Percentiles rank a stretch among this genome's conserved stretches.
phyloP scores from a whole-genome alignment of 2,888 invertebrate species.

The Ectemnius cavifrons region DNA sequence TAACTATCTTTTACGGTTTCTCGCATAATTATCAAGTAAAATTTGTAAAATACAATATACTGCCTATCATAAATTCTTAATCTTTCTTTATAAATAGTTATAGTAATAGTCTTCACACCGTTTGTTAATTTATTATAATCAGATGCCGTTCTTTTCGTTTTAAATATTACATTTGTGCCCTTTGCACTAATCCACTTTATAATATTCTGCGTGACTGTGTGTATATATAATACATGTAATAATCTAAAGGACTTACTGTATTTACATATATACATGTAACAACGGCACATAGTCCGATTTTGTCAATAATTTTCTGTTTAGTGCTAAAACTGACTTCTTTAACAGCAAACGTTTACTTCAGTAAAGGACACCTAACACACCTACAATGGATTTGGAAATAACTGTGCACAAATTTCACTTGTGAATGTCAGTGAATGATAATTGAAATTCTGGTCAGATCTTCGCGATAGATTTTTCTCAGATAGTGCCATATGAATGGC shows the following conservation, averaged over 20 bases:
- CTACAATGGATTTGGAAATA: slow-evolving; percentile 47
- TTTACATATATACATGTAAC: slow-evolving; percentile 77
- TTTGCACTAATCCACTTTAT: slow-evolving; percentile 71
- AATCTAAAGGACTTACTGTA: slow-evolving; percentile 75
- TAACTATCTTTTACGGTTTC: slow-evolving; percentile 64
- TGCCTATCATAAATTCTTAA: slow-evolving; percentile 75
- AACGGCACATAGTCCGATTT: slow-evolving; percentile 68
- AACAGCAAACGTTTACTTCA: slow-evolving; percentile 45
- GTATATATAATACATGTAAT: slow-evolving; percentile 74
- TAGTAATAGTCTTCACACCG: slow-evolving; percentile 77
- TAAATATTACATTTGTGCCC: slow-evolving; percentile 78
- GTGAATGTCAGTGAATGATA: slow-evolving; percentile 43
- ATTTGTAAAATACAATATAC: slow-evolving; percentile 78
- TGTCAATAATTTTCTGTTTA: slow-evolving; percentile 59
- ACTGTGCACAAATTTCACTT: slow-evolving; percentile 46
- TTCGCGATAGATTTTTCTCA: slow-evolving; percentile 40
- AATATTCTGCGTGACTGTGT: slow-evolving; percentile 67
- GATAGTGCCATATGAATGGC: slow-evolving; percentile 20
- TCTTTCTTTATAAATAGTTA: slow-evolving; percentile 77
- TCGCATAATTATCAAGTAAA: slow-evolving; percentile 74
- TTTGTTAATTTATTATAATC: slow-evolving; percentile 74
- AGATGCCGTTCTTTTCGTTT: slow-evolving; percentile 67
- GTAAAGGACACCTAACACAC: slow-evolving; percentile 44
- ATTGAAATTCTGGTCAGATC: slow-evolving; percentile 60
- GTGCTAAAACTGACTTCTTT: slow-evolving; percentile 48